Conservation (phyloP, 2,888 invertebrate species). For the Ormyrus nitidulus region DNA sequence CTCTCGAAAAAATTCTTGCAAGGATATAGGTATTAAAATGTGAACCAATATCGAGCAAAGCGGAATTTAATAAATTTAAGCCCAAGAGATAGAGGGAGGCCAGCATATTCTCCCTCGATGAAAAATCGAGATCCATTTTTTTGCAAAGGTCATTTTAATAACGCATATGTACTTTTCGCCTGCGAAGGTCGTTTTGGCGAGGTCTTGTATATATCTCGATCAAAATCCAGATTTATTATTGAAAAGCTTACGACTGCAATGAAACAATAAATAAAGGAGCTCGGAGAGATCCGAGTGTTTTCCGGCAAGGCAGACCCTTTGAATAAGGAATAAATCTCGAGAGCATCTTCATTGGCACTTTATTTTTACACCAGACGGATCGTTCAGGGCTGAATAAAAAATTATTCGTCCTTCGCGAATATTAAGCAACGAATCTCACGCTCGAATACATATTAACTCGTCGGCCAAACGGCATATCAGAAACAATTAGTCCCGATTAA, state of each 20-base stretch:
- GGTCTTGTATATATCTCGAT: background rate
- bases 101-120: background rate
- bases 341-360: background rate
- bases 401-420: too few species aligned
- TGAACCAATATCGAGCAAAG: background rate
- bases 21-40: background rate
- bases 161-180: background rate
- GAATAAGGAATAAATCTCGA: constrained; percentile 18
- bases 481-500: too few species aligned
- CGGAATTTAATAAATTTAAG: constrained; percentile 31
- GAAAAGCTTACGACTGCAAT: background rate
- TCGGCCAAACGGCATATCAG: too few species aligned
- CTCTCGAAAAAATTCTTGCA: background rate
- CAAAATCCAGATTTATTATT: constrained; percentile 20
- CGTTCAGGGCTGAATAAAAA: too few species aligned
- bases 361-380: background rate
- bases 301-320: background rate
- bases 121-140: constrained; percentile 10
- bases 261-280: background rate
- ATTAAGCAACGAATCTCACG: too few species aligned
- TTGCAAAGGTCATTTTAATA: constrained; percentile 16
- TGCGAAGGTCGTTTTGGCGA: background rate
- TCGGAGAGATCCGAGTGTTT: constrained; percentile 2
- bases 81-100: background rate
- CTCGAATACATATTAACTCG: too few species aligned